These are phyloP conservation scores for Hipposideros armiger DNA, from an alignment of 2,113 vertebrate species.

Conservation along the genomic window DNA sequence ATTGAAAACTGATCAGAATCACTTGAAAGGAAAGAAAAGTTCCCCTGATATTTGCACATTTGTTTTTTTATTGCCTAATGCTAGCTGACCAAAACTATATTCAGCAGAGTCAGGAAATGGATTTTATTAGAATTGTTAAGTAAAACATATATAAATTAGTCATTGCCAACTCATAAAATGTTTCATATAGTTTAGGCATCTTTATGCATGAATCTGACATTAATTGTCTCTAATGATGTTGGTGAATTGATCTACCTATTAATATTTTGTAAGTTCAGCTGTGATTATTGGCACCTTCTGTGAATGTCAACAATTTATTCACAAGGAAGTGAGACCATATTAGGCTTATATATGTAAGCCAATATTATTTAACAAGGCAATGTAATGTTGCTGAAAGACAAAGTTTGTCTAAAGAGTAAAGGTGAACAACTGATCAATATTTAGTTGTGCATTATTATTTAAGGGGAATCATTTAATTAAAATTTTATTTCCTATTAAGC, in stretches of 20 bases:
- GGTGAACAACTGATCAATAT: background rate
- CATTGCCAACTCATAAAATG: conserved; percentile 44
- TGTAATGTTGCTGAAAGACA: conserved; percentile 15
- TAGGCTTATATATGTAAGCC: background rate
- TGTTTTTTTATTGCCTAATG: conserved; percentile 26
- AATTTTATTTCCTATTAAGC: conserved; percentile 42
- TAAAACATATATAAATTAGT: conserved; percentile 45
- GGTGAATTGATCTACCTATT: conserved; percentile 27
- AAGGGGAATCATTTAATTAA: background rate
- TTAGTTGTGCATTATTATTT: conserved; percentile 33
- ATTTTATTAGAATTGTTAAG: conserved; percentile 62
- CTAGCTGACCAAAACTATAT: conserved; percentile 48
- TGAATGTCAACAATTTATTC: conserved; percentile 24
- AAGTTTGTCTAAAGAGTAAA: conserved; percentile 34
- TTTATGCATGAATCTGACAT: conserved; percentile 9
- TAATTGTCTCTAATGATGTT: conserved; percentile 36
- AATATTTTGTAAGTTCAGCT: conserved; percentile 52
- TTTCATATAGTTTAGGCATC: conserved; percentile 29
- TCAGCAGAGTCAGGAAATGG: background rate
- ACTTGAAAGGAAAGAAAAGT: background rate
- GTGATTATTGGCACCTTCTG: background rate
- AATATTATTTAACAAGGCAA: conserved; percentile 17
- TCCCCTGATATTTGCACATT: background rate
- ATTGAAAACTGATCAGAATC: background rate
- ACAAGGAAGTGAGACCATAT: conserved; percentile 14